phyloP scores from a whole-genome alignment of 2,113 vertebrate genomes.

The Taurulus bubalis region DNA sequence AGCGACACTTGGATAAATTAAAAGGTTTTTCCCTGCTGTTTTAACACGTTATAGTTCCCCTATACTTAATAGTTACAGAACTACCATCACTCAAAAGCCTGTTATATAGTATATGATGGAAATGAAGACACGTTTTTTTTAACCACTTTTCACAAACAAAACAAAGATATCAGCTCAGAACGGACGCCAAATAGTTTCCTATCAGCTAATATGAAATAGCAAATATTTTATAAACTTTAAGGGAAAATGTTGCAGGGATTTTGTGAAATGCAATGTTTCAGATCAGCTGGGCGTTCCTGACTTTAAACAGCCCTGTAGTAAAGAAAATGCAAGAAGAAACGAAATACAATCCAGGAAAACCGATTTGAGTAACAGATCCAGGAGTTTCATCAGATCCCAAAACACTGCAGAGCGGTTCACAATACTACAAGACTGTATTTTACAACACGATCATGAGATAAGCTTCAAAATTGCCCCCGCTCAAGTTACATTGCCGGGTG shows the following conservation, averaged over 20 bases:
- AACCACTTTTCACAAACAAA: neutral
- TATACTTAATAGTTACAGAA: neutral
- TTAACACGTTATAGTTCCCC: neutral
- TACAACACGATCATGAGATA: neutral
- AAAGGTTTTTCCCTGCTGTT: neutral
- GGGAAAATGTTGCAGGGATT: neutral
- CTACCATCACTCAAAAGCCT: neutral
- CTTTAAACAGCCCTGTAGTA: neutral
- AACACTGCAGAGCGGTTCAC: conserved; percentile 16
- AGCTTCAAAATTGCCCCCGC: neutral
- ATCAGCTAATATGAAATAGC: neutral
- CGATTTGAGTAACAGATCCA: neutral
- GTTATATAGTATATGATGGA: neutral
- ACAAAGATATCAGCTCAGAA: neutral
- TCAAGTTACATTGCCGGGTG: neutral
- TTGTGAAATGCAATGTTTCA: neutral
- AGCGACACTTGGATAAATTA: conserved; percentile 19
- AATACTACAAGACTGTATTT: neutral
- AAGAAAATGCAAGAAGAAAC: neutral
- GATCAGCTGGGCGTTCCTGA: neutral
- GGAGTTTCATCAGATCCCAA: neutral
- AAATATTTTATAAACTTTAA: neutral
- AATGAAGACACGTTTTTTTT: neutral
- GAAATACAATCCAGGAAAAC: conserved; percentile 2
- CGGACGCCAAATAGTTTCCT: neutral